Percentiles rank a stretch among this genome's conserved stretches.
These are phyloP conservation scores for Catajapyx aquilonaris DNA, from an alignment of 1,140 invertebrate genomes.

Conservation along the genomic window DNA sequence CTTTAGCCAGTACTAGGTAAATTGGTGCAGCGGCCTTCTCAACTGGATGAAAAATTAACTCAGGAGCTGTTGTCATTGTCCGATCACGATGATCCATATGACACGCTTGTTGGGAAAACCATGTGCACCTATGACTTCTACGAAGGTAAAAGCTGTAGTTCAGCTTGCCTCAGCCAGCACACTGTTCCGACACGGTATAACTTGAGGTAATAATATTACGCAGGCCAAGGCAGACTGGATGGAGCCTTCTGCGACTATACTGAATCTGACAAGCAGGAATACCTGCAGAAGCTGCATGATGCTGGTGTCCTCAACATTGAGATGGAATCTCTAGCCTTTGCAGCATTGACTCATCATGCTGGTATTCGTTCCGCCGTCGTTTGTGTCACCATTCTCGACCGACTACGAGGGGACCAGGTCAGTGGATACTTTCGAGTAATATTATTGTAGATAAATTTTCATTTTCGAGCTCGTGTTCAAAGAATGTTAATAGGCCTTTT, in stretches of 20 bases:
- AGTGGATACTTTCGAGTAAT: conserved; percentile 9
- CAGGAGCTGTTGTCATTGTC: conserved; percentile 53
- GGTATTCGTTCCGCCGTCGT: conserved; percentile 80
- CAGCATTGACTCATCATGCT: conserved; percentile 82
- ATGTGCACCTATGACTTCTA: conserved; percentile 96
- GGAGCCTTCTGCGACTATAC: conserved; percentile 92
- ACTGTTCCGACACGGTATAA: background rate
- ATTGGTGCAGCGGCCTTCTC: conserved; percentile 51
- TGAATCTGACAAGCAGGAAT: conserved; percentile 73
- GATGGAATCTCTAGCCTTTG: conserved; percentile 89
- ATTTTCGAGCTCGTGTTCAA: too few relatives aligned
- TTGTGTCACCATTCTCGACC: conserved; percentile 81
- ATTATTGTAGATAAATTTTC: too few relatives aligned
- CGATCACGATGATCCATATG: conserved; percentile 57
- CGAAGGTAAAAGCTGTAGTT: conserved; percentile 43
- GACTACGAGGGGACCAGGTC: conserved; percentile 86
- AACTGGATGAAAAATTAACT: conserved; percentile 56
- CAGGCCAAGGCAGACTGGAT: conserved; percentile 75
- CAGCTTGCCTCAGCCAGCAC: background rate
- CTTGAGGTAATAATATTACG: background rate
- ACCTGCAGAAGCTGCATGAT: conserved; percentile 50
- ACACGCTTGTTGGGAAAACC: conserved; percentile 72
- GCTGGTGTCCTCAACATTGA: conserved; percentile 86
- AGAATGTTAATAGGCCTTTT: too few relatives aligned
- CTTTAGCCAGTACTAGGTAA: conserved; percentile 74